Conservation (phyloP, 2,888 invertebrate species). For the Slavum lentiscoides region DNA sequence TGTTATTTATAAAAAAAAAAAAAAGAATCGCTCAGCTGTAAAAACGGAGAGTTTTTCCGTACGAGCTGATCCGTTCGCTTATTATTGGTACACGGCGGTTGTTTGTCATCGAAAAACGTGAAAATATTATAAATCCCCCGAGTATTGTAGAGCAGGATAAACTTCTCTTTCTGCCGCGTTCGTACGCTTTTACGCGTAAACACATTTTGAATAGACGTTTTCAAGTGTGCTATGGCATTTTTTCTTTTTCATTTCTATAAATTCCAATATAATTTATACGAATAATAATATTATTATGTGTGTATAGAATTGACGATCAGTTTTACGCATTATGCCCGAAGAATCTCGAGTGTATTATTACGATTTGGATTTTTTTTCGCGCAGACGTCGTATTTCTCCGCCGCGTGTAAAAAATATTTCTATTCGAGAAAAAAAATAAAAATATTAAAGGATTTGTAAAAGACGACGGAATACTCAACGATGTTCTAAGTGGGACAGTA, state of each 20-base stretch:
- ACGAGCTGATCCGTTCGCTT: slow-evolving; percentile 5
- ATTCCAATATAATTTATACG: background rate
- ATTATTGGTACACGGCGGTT: background rate
- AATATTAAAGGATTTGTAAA: too few species aligned
- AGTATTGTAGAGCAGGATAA: background rate
- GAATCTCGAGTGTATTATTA: too few species aligned
- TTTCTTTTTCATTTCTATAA: background rate
- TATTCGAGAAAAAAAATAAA: too few species aligned
- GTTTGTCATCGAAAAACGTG: background rate
- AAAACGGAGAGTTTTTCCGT: slow-evolving; percentile 2
- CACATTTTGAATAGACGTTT: background rate
- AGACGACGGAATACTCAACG: too few species aligned
- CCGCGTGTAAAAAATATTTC: too few species aligned
- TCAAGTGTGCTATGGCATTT: slow-evolving; percentile 18
- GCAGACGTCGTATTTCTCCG: too few species aligned
- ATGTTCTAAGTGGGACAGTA: too few species aligned
- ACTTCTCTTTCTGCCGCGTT: background rate
- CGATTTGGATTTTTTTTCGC: too few species aligned
- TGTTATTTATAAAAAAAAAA: too few species aligned
- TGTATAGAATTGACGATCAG: too few species aligned
- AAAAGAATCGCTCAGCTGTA: background rate
- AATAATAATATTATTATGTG: background rate
- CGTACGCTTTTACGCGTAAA: background rate
- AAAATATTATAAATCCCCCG: slow-evolving; percentile 18
- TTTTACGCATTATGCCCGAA: too few species aligned